phyloP scores from a whole-genome alignment of 2,113 vertebrate species.

The Coryphaenoides rupestris region DNA sequence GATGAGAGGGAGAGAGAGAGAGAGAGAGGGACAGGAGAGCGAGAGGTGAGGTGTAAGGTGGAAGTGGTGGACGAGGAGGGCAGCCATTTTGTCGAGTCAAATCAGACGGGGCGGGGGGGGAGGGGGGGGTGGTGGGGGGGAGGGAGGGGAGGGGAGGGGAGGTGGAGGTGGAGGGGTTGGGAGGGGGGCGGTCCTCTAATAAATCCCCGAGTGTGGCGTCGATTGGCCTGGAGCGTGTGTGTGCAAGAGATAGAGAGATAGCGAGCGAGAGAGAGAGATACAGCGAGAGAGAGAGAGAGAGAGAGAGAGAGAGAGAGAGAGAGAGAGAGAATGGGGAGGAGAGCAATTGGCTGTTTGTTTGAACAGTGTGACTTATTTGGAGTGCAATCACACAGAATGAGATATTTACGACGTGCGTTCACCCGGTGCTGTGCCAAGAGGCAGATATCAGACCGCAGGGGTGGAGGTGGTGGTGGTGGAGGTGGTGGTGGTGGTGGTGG shows the following conservation, averaged over 20 bases:
- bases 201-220: conserved; percentile 56
- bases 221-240: conserved; percentile 34
- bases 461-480: conserved; percentile 51
- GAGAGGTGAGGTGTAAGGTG: conserved; percentile 30
- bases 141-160: conserved; percentile 54
- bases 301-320: conserved; percentile 10
- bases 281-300: background rate
- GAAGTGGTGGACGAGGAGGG: conserved; percentile 63
- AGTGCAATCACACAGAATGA: conserved; percentile 61
- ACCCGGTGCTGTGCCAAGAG: conserved; percentile 40
- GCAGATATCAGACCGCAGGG: conserved; percentile 21
- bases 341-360: conserved; percentile 59
- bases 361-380: conserved; percentile 70
- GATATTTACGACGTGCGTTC: conserved; percentile 66
- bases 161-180: background rate
- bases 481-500: no score
- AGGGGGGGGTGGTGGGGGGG: background rate
- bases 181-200: conserved; percentile 57
- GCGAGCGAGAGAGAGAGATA: conserved; percentile 55
- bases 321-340: conserved; percentile 57
- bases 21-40: conserved; percentile 55
- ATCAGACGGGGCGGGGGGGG: conserved; percentile 59
- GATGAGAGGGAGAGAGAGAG: conserved; percentile 8
- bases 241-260: no score
- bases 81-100: conserved; percentile 60